Evolutionary conservation across 2,888 invertebrate genomes (phyloP).

Genomic region (Tinea trinotella): DNA sequence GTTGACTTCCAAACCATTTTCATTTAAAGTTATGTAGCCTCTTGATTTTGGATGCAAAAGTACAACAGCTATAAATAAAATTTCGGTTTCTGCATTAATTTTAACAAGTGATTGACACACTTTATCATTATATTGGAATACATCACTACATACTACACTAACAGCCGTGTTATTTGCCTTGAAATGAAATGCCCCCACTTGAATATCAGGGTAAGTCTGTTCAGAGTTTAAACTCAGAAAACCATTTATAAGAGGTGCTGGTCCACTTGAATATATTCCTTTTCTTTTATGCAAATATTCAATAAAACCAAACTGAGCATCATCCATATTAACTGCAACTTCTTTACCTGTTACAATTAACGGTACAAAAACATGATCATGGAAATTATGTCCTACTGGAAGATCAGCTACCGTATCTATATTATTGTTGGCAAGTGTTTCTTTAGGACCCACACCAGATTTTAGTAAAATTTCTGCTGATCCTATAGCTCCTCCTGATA

Average conservation of each 20-base stretch:
- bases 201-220: constrained; percentile 13
- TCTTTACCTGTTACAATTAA: constrained; percentile 13
- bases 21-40: constrained; percentile 29
- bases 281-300: constrained; percentile 11
- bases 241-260: constrained; percentile 8
- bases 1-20: constrained; percentile 1
- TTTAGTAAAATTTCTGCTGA: constrained; percentile 48
- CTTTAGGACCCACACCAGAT: constrained; percentile 50
- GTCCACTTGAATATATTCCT: constrained; percentile 5
- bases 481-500: constrained; percentile 47
- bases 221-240: neutral
- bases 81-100: constrained; percentile 31
- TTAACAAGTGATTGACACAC: constrained; percentile 19
- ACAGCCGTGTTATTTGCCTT: neutral
- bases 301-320: constrained; percentile 1
- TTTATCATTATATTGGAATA: constrained; percentile 22
- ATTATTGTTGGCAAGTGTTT: constrained; percentile 32
- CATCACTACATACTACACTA: constrained; percentile 20
- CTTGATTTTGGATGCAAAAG: constrained; percentile 32
- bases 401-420: constrained; percentile 38
- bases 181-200: constrained; percentile 7
- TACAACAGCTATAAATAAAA: constrained; percentile 29
- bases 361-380: constrained; percentile 39
- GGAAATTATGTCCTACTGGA: constrained; percentile 49
- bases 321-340: neutral